Evolutionary conservation across 2,888 invertebrate genomes (phyloP).

Genomic region (Cataglyphis livida): DNA sequence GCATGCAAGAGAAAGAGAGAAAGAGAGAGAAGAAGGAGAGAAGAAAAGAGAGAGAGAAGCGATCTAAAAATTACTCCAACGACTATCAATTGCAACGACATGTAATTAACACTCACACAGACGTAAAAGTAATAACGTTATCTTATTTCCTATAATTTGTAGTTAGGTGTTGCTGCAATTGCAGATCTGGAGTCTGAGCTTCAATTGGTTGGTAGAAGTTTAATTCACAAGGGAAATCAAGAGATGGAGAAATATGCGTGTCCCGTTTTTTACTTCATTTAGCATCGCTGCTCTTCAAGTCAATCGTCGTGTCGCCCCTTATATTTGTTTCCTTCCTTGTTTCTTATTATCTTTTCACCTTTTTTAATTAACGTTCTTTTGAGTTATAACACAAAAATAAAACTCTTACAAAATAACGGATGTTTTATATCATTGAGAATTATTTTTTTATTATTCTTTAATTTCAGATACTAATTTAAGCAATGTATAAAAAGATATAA

Average conservation of each 20-base stretch:
- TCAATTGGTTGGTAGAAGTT: slow-evolving; percentile 41
- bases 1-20: too few species aligned
- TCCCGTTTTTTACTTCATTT: slow-evolving; percentile 32
- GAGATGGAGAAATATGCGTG: slow-evolving; percentile 36
- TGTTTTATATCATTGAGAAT: neutral
- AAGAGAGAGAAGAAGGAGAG: neutral
- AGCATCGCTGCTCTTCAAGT: neutral
- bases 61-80: slow-evolving; percentile 21
- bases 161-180: slow-evolving; percentile 36
- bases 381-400: neutral
- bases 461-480: neutral
- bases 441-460: neutral
- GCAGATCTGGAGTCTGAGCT: slow-evolving; percentile 1
- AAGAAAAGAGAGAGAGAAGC: neutral
- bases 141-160: slow-evolving; percentile 44
- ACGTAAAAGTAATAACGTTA: slow-evolving; percentile 31
- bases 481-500: neutral
- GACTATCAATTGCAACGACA: slow-evolving; percentile 17
- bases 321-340: neutral
- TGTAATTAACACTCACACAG: slow-evolving; percentile 38
- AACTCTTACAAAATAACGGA: neutral
- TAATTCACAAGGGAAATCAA: slow-evolving; percentile 44
- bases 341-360: neutral
- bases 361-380: slow-evolving; percentile 1
- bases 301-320: neutral